Conservation (phyloP, 2,113 vertebrate species). For the Hippocampus barbouri region DNA sequence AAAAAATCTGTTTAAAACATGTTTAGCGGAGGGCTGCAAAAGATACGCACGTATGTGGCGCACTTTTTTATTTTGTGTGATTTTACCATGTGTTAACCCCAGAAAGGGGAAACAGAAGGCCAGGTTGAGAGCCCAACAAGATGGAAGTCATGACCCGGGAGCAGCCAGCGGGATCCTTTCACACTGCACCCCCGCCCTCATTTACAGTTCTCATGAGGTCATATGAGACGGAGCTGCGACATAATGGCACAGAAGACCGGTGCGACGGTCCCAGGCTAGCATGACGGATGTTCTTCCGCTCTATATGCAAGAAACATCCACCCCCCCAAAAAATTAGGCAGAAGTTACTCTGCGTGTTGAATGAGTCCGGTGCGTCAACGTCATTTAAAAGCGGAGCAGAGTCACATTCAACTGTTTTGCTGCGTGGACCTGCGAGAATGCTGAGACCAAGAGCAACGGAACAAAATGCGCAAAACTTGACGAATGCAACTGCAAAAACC, state of each 20-base stretch:
- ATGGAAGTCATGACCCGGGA: slow-evolving; percentile 65
- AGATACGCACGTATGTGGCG: neutral
- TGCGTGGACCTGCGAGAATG: neutral
- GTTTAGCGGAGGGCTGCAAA: neutral
- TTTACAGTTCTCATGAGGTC: slow-evolving; percentile 69
- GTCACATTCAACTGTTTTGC: neutral
- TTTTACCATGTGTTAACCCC: no score
- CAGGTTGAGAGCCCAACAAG: slow-evolving; percentile 40
- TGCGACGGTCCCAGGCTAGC: no score
- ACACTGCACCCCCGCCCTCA: slow-evolving; percentile 15
- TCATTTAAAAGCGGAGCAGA: neutral
- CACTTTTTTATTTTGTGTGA: no score
- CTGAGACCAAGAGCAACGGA: neutral
- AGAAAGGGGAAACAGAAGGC: neutral
- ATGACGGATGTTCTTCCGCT: neutral
- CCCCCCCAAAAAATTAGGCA: neutral
- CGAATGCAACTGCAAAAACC: neutral
- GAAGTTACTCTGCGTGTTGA: no score
- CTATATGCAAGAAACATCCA: neutral
- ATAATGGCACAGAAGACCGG: no score
- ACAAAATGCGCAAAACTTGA: neutral
- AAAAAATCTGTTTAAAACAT: neutral
- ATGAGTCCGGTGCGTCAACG: neutral
- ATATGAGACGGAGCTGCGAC: slow-evolving; percentile 16
- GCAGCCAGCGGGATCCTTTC: slow-evolving; percentile 41